A percentile compares a stretch with the other conserved stretches of the same genome.
Conservation (phyloP, 2,888 invertebrate species). For the Apoda limacodes region DNA sequence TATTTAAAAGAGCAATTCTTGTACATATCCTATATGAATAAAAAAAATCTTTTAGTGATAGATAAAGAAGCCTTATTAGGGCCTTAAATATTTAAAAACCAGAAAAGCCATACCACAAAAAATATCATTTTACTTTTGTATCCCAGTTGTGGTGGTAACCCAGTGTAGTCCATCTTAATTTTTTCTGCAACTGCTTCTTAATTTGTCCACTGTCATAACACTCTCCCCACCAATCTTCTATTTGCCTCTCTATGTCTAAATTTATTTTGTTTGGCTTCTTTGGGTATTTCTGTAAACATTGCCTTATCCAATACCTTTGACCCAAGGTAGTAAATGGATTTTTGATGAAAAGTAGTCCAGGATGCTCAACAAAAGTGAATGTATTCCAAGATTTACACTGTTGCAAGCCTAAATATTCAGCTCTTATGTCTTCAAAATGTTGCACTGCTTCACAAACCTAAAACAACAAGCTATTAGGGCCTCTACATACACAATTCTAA, state of each 20-base stretch:
- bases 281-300: conserved; percentile 83
- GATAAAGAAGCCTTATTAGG: no score
- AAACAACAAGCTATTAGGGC: no score
- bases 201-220: conserved; percentile 51
- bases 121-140: conserved; percentile 77
- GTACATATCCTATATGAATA: no score
- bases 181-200: conserved; percentile 45
- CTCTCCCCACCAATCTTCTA: conserved; percentile 75
- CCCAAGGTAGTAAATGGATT: conserved; percentile 86
- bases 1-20: no score
- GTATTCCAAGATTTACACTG: conserved; percentile 69
- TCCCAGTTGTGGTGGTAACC: conserved; percentile 99
- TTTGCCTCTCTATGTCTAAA: conserved; percentile 63
- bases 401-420: conserved; percentile 34
- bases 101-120: no score
- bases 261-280: conserved; percentile 78
- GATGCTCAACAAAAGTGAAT: conserved; percentile 69
- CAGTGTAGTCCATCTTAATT: conserved; percentile 92
- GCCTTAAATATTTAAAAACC: no score
- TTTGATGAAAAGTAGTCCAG: conserved; percentile 82
- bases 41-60: no score
- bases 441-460: no score
- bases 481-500: no score
- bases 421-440: conserved; percentile 32
- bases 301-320: conserved; percentile 86